phyloP scores from a whole-genome alignment of 1,140 invertebrate species.

The Drosophila ananassae region DNA sequence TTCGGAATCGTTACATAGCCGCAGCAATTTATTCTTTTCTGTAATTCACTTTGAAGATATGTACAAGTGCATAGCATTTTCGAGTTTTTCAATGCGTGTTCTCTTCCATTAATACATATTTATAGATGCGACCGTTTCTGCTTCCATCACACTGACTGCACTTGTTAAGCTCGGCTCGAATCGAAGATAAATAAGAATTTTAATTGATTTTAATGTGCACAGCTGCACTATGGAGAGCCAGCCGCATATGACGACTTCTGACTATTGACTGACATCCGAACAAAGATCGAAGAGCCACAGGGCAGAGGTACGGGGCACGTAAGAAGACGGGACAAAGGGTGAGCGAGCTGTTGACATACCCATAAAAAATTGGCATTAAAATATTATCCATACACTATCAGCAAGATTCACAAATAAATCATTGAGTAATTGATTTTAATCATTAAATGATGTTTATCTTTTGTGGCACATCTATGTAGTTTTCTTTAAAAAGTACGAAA shows the following conservation, averaged over 20 bases:
- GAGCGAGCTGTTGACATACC: conserved; percentile 73
- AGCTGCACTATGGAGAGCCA: conserved; percentile 64
- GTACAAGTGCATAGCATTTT: conserved; percentile 18
- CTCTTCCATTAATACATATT: conserved; percentile 69
- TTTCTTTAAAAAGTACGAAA: background rate
- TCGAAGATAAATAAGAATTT: conserved; percentile 78
- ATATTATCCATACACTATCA: conserved; percentile 58
- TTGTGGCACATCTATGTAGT: background rate
- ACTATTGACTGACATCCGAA: conserved; percentile 49
- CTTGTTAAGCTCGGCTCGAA: conserved; percentile 60
- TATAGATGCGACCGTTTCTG: conserved; percentile 61
- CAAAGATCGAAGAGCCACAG: conserved; percentile 26
- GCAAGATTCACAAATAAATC: conserved; percentile 53
- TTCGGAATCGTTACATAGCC: conserved; percentile 7
- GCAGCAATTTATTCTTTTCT: conserved; percentile 32
- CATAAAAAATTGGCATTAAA: conserved; percentile 67
- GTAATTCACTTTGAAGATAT: conserved; percentile 43
- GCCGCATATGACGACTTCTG: conserved; percentile 20
- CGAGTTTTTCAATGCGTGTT: conserved; percentile 48
- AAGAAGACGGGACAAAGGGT: conserved; percentile 12
- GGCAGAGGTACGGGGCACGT: conserved; percentile 2
- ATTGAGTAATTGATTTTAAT: conserved; percentile 23
- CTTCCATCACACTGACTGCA: conserved; percentile 44
- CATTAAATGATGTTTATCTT: conserved; percentile 28
- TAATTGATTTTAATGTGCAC: conserved; percentile 80